Evolutionary conservation across 30 jellyfish, hydroid and myxozoan species (phyloP).

Genomic region (Phacellophora camtschatica): DNA sequence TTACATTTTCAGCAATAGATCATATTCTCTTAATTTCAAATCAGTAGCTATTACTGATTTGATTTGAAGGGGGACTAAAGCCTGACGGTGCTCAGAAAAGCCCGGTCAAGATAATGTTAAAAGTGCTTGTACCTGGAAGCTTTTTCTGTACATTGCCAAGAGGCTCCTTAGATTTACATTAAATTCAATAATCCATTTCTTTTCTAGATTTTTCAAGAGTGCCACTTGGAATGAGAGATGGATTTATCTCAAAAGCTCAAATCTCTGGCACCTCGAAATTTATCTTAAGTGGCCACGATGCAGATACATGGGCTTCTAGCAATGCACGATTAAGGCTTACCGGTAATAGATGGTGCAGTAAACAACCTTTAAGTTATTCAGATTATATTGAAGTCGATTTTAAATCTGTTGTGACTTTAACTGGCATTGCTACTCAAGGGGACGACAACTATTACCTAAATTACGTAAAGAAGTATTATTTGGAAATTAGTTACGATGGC

Average conservation of each 20-base stretch:
- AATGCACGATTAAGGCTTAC: slow-evolving; percentile 31
- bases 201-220: slow-evolving; percentile 21
- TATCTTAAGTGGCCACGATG: background rate
- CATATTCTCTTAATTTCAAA: too few relatives aligned
- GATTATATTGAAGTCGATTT: slow-evolving; percentile 65
- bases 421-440: slow-evolving; percentile 75
- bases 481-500: slow-evolving; percentile 45
- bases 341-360: slow-evolving; percentile 55
- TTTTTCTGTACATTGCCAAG: too few relatives aligned
- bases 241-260: slow-evolving; percentile 27
- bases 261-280: slow-evolving; percentile 28
- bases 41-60: too few relatives aligned
- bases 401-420: slow-evolving; percentile 18
- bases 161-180: too few relatives aligned
- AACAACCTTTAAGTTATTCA: background rate
- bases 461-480: slow-evolving; percentile 8
- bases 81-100: too few relatives aligned
- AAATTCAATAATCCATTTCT: background rate
- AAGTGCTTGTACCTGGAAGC: too few relatives aligned
- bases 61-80: too few relatives aligned
- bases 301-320: background rate
- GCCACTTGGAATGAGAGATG: slow-evolving; percentile 61
- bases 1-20: too few relatives aligned
- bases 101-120: too few relatives aligned
- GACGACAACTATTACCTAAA: slow-evolving; percentile 10